Conservation (phyloP, 2,113 vertebrate species). For the Chloropsis hardwickii region DNA sequence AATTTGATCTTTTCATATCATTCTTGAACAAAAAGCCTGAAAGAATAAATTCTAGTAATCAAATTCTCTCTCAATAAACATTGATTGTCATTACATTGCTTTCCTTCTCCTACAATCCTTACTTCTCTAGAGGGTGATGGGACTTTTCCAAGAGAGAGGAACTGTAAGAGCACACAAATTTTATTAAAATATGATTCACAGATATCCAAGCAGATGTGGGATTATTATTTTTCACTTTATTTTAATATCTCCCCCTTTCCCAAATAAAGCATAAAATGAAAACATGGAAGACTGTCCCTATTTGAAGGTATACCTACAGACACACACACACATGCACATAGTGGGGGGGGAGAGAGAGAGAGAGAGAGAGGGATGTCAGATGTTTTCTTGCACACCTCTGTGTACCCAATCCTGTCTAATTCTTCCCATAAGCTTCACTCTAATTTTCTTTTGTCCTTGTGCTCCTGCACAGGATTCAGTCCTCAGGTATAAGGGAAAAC, state of each 20-base stretch:
- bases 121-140: background rate
- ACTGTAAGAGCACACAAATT: background rate
- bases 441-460: background rate
- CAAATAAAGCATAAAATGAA: background rate
- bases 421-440: background rate
- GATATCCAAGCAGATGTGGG: background rate
- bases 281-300: background rate
- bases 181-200: background rate
- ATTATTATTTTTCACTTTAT: background rate
- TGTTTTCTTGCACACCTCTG: background rate
- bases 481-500: background rate
- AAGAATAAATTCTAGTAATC: background rate
- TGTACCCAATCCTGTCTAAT: background rate
- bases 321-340: background rate
- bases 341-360: too few species aligned
- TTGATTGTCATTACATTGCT: background rate
- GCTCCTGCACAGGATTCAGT: background rate
- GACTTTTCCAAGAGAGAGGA: background rate
- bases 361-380: too few species aligned
- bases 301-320: background rate
- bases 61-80: background rate
- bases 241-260: background rate
- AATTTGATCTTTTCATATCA: background rate
- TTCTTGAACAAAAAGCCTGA: background rate
- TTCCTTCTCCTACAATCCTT: background rate